Evolutionary conservation across 1,140 invertebrate species (phyloP).

Genomic region (Atta texana): DNA sequence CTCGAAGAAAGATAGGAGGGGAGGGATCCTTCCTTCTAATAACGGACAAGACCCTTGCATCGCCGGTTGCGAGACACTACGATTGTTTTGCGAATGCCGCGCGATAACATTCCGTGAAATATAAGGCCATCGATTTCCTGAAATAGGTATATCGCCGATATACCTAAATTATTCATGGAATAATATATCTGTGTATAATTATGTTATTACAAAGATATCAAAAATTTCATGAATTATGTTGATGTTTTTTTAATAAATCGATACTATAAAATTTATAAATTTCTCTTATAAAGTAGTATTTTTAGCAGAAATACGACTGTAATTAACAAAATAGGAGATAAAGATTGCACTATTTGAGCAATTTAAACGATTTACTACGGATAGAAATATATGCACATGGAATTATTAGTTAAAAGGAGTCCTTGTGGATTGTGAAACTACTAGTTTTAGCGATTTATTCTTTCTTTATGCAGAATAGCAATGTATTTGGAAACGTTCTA

Average conservation of each 20-base stretch:
- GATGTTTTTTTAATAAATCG: not conserved
- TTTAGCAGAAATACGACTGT: not conserved
- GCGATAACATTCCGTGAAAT: conserved; percentile 24
- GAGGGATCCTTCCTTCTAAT: conserved; percentile 58
- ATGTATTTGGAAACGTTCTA: conserved; percentile 29
- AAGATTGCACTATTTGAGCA: not conserved
- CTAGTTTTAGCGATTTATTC: conserved; percentile 12
- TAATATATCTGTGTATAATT: not conserved
- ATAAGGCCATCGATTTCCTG: conserved; percentile 11
- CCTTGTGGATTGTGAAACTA: not conserved
- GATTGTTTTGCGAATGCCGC: conserved; percentile 37
- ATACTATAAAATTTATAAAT: not conserved
- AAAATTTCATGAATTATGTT: not conserved
- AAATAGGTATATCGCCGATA: not conserved
- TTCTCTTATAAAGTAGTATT: not conserved
- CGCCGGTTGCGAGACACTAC: conserved; percentile 31
- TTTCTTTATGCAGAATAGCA: conserved; percentile 1
- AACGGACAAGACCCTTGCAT: conserved; percentile 40
- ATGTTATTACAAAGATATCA: too few species aligned
- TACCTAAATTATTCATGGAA: not conserved
- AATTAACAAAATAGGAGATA: conserved; percentile 9
- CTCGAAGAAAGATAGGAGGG: conserved; percentile 10
- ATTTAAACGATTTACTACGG: not conserved
- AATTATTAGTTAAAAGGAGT: conserved; percentile 23
- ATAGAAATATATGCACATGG: not conserved